These are phyloP conservation scores for Isotomurus palustris DNA, from an alignment of 2,888 invertebrate genomes.

Conservation along the genomic window DNA sequence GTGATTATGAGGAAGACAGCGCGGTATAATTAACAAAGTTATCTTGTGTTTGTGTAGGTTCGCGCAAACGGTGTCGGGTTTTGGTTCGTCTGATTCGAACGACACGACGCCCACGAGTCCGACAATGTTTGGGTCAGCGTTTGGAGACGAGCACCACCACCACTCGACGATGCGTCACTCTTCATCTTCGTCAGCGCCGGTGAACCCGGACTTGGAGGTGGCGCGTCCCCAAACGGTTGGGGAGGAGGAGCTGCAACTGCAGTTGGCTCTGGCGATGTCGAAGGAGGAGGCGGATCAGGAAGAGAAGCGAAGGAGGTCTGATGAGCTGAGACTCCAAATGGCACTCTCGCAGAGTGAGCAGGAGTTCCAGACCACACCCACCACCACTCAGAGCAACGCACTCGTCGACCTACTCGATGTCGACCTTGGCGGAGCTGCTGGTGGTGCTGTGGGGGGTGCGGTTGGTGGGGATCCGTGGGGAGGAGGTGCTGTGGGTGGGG, in stretches of 20 bases:
- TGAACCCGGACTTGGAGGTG: conserved; percentile 68
- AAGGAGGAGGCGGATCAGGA: conserved; percentile 98
- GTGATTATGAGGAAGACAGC: no score
- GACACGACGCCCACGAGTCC: conserved; percentile 64
- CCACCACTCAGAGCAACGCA: conserved; percentile 39
- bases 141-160: conserved; percentile 24
- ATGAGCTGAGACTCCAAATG: conserved; percentile 92
- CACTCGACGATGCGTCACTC: conserved; percentile 28
- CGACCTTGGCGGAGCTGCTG: conserved; percentile 60
- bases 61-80: conserved; percentile 78
- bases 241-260: conserved; percentile 96
- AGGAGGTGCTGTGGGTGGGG: conserved; percentile 2
- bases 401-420: conserved; percentile 80
- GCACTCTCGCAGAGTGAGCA: conserved; percentile 92
- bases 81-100: conserved; percentile 56
- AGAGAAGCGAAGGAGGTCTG: conserved; percentile 85
- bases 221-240: conserved; percentile 94
- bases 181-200: conserved; percentile 17
- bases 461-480: conserved; percentile 48
- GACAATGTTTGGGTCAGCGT: conserved; percentile 40
- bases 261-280: conserved; percentile 96
- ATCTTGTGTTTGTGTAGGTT: no score
- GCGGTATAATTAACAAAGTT: no score
- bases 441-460: conserved; percentile 50
- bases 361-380: conserved; percentile 71